Evolutionary conservation across 2,888 invertebrate species (phyloP), one percentile per base, ranked within the genome.

Genomic region (Apotomis turbidana): DNA sequence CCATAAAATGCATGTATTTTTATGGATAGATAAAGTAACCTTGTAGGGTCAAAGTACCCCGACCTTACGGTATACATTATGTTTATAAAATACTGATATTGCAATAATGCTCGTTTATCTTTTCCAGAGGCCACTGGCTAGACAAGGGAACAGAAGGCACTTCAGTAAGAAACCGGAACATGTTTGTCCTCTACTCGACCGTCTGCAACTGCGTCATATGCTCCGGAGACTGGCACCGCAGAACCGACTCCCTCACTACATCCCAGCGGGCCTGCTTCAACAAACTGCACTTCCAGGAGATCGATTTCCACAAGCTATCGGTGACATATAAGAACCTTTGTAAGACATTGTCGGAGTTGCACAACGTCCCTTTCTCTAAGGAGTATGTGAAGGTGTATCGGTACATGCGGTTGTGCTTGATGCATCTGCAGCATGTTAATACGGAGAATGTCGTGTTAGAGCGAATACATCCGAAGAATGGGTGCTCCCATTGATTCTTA

Each of bases 301-400:
- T 62, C 15, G 49, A 68, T 13, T 49, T 49, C 41, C 8, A 1
- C 0, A 73, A 51, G 10, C 10, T 73, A 5, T 27, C 64, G 15
- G 15, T 9, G 13, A n/a, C 59, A 41, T 78, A 71, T 55, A 41
- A 44, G 8, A 71, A 70, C 38, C 5, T 72, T 5, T 74, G 77
- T 15, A 74, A 55, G 61, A 60, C 68, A 0, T 44, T 77, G 5
- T 70, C 74, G 0, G 52, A 74, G 0, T 58, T 80, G 3, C 62
- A 51, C 5, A 63, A 76, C 60, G 69, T 76, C 36, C 77, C 76
- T 4, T 76, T 75, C 51, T 76, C 80, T 0, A 38, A 68, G 10
- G 78, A 79, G 60, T 80, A 80, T 52, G 15, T 2, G 3, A 41
- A 74, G 15, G 73, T 78, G 0, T 78, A 74, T 13, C 59, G 5